Conservation (phyloP, 37 sponge, comb jelly and placozoan genomes). For the Petrosia ficiformis region DNA sequence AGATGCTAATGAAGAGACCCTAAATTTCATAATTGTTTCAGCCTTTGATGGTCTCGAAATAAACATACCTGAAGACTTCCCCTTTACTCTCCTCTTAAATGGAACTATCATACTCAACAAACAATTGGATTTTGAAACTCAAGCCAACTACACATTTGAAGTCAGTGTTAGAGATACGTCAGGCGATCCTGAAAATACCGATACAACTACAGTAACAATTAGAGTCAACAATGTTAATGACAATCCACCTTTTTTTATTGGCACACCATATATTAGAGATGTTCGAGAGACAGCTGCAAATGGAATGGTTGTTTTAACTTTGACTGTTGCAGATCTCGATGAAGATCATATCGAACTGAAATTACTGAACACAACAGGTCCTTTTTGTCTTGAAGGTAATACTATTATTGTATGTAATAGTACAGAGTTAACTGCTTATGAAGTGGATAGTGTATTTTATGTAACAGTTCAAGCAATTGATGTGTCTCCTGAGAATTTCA, state of each 20-base stretch:
- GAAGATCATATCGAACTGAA: constrained; percentile 4
- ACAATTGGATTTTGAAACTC: constrained; percentile 39
- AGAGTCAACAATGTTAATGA: constrained; percentile 62
- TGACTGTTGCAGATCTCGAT: constrained; percentile 57
- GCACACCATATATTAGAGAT: constrained; percentile 26
- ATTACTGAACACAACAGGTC: constrained; percentile 1
- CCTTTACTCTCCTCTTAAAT: constrained; percentile 23
- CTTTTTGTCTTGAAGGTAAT: constrained; percentile 43
- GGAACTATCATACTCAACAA: constrained; percentile 39
- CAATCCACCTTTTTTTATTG: constrained; percentile 52
- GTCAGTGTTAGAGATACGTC: constrained; percentile 41
- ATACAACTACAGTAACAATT: constrained; percentile 35
- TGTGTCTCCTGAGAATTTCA: no score
- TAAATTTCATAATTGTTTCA: constrained; percentile 20
- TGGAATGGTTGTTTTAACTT: constrained; percentile 20
- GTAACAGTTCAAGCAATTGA: constrained; percentile 26
- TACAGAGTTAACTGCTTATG: constrained; percentile 24
- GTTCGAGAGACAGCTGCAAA: constrained; percentile 42
- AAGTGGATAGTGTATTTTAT: constrained; percentile 13
- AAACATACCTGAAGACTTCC: constrained; percentile 5
- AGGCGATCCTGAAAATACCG: constrained; percentile 17
- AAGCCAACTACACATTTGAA: constrained; percentile 10
- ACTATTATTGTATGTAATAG: constrained; percentile 47
- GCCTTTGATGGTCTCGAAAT: neutral
- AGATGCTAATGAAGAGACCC: constrained; percentile 37